phyloP scores from a whole-genome alignment of 2,797 vertebrate species.

The Gymnopithys bicolor region DNA sequence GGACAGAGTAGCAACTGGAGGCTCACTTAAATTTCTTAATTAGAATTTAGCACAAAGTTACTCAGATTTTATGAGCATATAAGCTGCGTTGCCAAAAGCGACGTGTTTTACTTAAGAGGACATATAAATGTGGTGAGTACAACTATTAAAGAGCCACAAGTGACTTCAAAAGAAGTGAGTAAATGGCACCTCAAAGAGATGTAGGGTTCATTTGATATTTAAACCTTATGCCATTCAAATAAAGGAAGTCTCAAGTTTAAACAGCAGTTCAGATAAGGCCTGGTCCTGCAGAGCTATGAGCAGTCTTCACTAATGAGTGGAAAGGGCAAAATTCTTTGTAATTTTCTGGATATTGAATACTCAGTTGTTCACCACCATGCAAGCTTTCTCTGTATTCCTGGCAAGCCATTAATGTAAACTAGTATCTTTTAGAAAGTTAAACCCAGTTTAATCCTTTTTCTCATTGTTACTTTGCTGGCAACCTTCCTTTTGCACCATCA shows the following conservation, averaged over 20 bases:
- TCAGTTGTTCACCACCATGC: not conserved
- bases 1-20: conserved; percentile 58
- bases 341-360: not conserved
- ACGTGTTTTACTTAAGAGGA: conserved; percentile 15
- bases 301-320: not conserved
- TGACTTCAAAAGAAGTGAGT: conserved; percentile 5
- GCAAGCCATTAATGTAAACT: not conserved
- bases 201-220: not conserved
- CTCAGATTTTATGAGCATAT: conserved; percentile 27
- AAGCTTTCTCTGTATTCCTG: not conserved
- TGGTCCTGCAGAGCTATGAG: not conserved
- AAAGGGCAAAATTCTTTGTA: not conserved
- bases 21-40: conserved; percentile 57
- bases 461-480: conserved; percentile 32
- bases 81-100: conserved; percentile 7
- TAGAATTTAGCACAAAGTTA: conserved; percentile 31
- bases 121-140: conserved; percentile 19
- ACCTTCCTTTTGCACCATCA: conserved; percentile 12
- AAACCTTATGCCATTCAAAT: not conserved
- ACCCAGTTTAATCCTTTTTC: conserved; percentile 4
- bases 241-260: not conserved
- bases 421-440: conserved; percentile 45
- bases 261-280: not conserved
- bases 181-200: not conserved
- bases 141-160: conserved; percentile 1